Conservation (phyloP, 2,888 invertebrate species). For the Physocephala rufipes region DNA sequence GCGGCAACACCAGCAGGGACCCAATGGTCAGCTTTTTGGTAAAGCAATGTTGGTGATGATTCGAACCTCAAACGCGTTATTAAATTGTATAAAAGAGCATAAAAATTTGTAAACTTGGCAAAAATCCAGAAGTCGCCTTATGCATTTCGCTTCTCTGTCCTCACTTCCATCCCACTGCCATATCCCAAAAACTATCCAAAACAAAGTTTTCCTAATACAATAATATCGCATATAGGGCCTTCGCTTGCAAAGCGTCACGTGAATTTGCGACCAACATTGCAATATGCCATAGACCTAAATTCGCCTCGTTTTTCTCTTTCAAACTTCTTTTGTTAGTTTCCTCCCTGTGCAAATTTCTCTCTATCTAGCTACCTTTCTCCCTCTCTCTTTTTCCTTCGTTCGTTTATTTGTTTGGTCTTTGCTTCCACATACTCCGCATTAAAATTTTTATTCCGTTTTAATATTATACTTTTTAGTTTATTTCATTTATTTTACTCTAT, state of each 20-base stretch:
- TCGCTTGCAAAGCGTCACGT: slow-evolving; percentile 18
- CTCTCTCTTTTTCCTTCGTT: not conserved
- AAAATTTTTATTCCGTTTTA: slow-evolving; percentile 30
- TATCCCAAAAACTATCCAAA: slow-evolving; percentile 4
- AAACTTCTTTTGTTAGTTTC: not conserved
- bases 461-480: slow-evolving; percentile 17
- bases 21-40: too few relatives aligned
- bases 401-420: not conserved
- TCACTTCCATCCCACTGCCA: too few relatives aligned
- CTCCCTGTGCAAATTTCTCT: not conserved
- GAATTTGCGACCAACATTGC: slow-evolving; percentile 28
- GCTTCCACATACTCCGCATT: slow-evolving; percentile 15
- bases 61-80: too few relatives aligned
- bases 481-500: slow-evolving; percentile 23
- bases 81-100: too few relatives aligned
- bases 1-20: too few relatives aligned
- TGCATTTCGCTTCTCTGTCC: too few relatives aligned
- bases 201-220: slow-evolving; percentile 20
- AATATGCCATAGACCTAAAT: slow-evolving; percentile 25
- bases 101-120: too few relatives aligned
- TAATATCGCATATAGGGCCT: slow-evolving; percentile 17
- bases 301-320: slow-evolving; percentile 2
- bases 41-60: too few relatives aligned
- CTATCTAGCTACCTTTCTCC: not conserved
- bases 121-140: too few relatives aligned